Base-by-base conservation (phyloP, 2,113 vertebrate genomes). In the Mus pahari region DNA sequence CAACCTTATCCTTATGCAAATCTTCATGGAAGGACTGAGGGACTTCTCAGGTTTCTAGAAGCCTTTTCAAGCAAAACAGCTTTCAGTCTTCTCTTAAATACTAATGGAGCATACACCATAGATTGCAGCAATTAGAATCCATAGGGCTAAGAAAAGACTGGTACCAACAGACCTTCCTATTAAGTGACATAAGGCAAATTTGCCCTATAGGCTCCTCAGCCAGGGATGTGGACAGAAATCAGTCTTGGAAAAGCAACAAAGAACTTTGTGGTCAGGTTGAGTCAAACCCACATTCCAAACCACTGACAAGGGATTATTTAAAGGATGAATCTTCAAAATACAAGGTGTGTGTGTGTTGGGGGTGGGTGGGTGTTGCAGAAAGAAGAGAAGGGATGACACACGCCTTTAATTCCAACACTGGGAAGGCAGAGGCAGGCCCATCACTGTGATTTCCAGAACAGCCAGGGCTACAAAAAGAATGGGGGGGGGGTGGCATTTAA, bases 1-100 rank as follows among this genome's bases (percentile, higher is more conserved):
- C 71, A 97, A 95, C 91, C 78, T 91, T 97, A 97, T 97, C 97
- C 89, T 94, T 89, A 71, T 92, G 92, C 96, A 97, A 97, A 97
- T 94, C 95, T 95, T 86, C 97, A 91, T 24, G 74, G 68, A 97
- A 94, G 81, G 42, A n/a, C 74, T 33, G 13, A 84, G 39, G 19
- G 58, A 55, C 74, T 75, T 96, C 97, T 97, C 94, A 94, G 91
- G 84, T 97, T 95, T 94, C 86, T 86, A 74, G 70, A 86, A 75
- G 48, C 90, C 91, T 86, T 74, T 95, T 94, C 70, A 96, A 82
- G 79, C 68, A 31, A 87, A 90, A 91, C 36, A 68, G 73, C 58
- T 89, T 74, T 94, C 73, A 82, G 68, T 20, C 45, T 36, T 84
- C 48, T 94, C 75, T 86, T 89, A 45, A 93, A 48, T 48, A 81